These are phyloP conservation scores for Stenurella melanura DNA, from an alignment of 2,888 invertebrate species.

Conservation along the genomic window DNA sequence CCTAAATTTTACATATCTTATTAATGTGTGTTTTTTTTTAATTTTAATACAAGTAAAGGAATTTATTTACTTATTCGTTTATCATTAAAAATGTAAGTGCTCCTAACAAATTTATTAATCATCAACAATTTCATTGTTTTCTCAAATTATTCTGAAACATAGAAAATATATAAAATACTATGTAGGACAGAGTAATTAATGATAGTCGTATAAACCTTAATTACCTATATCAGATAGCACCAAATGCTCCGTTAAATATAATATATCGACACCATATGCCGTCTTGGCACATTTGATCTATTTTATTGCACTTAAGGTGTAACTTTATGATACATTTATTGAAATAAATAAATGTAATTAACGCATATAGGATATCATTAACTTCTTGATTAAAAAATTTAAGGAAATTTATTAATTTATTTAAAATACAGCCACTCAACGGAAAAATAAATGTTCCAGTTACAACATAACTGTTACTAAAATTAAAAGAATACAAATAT, in stretches of 20 bases:
- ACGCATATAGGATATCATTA: background rate
- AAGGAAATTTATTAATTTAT: too few species aligned
- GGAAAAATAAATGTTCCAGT: too few species aligned
- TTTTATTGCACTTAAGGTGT: conserved; percentile 50
- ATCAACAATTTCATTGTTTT: too few species aligned
- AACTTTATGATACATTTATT: conserved; percentile 42
- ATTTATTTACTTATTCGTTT: too few species aligned
- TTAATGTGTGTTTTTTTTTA: too few species aligned
- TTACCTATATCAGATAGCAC: conserved; percentile 68
- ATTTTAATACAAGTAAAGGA: too few species aligned
- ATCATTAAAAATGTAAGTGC: too few species aligned
- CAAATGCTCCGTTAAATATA: conserved; percentile 65
- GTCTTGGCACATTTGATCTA: conserved; percentile 45
- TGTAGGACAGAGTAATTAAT: conserved; percentile 66
- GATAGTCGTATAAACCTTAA: conserved; percentile 64
- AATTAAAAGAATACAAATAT: too few species aligned
- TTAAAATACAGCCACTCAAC: too few species aligned
- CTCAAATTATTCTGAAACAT: background rate
- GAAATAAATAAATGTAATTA: conserved; percentile 33
- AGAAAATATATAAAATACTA: conserved; percentile 58
- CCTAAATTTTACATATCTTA: too few species aligned
- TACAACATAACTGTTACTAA: too few species aligned
- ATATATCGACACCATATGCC: conserved; percentile 62
- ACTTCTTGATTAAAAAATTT: background rate
- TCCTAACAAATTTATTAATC: too few species aligned